A percentile compares a stretch with the other conserved stretches of the same genome.
phyloP scores from a whole-genome alignment of 2,888 invertebrate species.

The Reticulitermes lucifugus region DNA sequence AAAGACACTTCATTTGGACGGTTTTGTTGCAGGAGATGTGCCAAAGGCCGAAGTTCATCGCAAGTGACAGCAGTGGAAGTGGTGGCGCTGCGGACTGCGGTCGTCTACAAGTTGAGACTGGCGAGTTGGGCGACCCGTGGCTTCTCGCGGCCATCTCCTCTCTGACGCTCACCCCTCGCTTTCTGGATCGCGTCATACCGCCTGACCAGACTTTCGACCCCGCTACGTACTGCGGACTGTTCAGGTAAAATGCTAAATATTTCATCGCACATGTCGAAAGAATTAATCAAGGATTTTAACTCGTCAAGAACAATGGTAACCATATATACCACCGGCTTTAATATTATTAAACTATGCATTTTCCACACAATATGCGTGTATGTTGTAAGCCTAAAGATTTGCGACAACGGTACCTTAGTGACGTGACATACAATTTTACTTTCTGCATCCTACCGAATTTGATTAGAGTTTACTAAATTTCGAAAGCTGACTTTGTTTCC shows the following conservation, averaged over 20 bases:
- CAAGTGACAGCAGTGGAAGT: conserved; percentile 54
- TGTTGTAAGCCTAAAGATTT: no score
- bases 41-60: conserved; percentile 71
- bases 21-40: conserved; percentile 71
- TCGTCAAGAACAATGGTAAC: no score
- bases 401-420: no score
- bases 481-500: no score
- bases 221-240: conserved; percentile 72
- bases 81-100: conserved; percentile 40
- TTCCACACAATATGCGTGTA: neutral
- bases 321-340: no score
- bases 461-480: no score
- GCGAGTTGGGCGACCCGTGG: conserved; percentile 71
- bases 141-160: conserved; percentile 75
- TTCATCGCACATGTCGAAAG: neutral
- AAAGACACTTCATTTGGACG: no score
- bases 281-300: neutral
- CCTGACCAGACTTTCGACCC: conserved; percentile 74
- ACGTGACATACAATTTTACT: no score
- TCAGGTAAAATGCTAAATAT: conserved; percentile 66
- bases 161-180: conserved; percentile 73
- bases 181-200: conserved; percentile 75
- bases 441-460: no score
- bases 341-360: neutral
- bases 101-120: conserved; percentile 68